Conservation (phyloP, 2,113 vertebrate genomes). For the Catharus fuscescens region DNA sequence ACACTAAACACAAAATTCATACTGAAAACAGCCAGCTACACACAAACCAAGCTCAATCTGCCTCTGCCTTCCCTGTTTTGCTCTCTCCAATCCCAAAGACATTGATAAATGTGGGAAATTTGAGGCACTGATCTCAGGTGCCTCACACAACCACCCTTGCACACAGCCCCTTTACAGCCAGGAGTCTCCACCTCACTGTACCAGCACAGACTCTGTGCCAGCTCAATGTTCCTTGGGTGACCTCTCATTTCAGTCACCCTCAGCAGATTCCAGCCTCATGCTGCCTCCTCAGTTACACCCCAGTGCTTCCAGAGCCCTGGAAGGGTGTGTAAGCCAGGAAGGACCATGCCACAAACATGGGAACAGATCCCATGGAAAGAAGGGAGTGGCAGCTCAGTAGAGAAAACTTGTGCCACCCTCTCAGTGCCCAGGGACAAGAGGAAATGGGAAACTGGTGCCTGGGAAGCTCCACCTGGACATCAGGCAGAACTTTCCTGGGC, state of each 20-base stretch:
- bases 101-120: background rate
- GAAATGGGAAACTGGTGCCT: background rate
- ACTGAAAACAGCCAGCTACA: background rate
- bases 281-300: background rate
- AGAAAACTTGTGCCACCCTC: background rate
- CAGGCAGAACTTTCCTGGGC: background rate
- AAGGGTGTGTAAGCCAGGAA: background rate
- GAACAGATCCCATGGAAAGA: background rate
- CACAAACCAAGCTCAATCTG: background rate
- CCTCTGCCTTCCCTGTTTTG: accelerated
- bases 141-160: background rate
- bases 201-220: background rate
- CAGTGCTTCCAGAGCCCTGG: background rate
- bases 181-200: background rate
- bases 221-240: accelerated
- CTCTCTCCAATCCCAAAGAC: background rate
- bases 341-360: accelerated
- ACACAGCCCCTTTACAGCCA: accelerated
- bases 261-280: background rate
- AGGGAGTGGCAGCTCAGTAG: background rate
- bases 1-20: background rate
- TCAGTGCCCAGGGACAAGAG: background rate
- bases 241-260: background rate
- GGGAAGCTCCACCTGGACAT: background rate
- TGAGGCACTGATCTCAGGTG: background rate